Percentiles rank a stretch among this genome's conserved stretches.
phyloP scores from a whole-genome alignment of 2,888 invertebrate species.

The Baccha elongata region DNA sequence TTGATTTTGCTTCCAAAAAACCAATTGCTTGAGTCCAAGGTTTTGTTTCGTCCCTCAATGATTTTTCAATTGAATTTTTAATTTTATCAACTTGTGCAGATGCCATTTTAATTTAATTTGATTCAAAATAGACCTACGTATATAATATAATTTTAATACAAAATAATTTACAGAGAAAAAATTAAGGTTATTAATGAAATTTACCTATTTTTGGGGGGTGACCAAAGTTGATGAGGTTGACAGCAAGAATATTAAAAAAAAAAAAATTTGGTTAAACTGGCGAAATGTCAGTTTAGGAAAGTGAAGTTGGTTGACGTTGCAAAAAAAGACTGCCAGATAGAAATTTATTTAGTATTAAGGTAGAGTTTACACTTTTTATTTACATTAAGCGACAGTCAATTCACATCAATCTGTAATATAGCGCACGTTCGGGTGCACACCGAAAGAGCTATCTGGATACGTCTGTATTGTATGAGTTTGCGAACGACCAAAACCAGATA shows the following conservation, averaged over 20 bases:
- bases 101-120: conserved; percentile 37
- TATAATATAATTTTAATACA: neutral
- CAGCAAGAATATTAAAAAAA: conserved; percentile 33
- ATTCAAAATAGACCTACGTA: neutral
- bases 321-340: neutral
- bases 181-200: conserved; percentile 10
- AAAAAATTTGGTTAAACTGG: conserved; percentile 27
- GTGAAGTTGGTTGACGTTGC: neutral
- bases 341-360: too few relatives aligned
- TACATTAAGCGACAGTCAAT: too few relatives aligned
- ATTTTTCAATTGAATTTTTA: conserved; percentile 85
- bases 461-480: too few relatives aligned
- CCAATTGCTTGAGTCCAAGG: conserved; percentile 89
- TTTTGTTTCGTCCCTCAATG: conserved; percentile 87
- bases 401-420: too few relatives aligned
- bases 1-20: conserved; percentile 87
- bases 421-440: too few relatives aligned
- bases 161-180: neutral
- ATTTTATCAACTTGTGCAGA: conserved; percentile 82
- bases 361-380: too few relatives aligned
- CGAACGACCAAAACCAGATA: too few relatives aligned
- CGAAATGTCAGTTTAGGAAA: conserved; percentile 4
- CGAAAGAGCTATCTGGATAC: too few relatives aligned
- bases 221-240: conserved; percentile 54
- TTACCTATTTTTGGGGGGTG: conserved; percentile 47